These are phyloP conservation scores for Silurus aristotelis DNA, from an alignment of 2,797 vertebrate species.

Conservation along the genomic window DNA sequence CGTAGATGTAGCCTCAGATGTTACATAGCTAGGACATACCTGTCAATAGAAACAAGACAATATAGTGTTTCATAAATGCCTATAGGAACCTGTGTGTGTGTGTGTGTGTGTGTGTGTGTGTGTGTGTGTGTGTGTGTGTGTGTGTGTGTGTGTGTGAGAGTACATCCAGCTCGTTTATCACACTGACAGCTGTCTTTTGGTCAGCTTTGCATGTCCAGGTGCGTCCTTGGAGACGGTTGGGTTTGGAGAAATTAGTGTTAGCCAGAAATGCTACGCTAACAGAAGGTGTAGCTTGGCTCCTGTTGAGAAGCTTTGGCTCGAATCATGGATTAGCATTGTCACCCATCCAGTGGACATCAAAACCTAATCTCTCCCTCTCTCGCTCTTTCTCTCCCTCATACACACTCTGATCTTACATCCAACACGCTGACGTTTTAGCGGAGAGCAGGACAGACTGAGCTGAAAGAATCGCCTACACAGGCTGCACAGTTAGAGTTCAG, in stretches of 20 bases:
- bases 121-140: conserved; percentile 19
- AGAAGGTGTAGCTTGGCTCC: conserved; percentile 38
- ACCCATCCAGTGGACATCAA: conserved; percentile 46
- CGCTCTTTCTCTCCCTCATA: background rate
- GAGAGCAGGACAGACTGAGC: background rate
- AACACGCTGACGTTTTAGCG: background rate
- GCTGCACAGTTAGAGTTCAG: background rate
- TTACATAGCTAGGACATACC: background rate
- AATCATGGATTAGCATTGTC: conserved; percentile 15
- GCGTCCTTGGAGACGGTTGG: conserved; percentile 21
- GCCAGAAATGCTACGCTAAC: conserved; percentile 30
- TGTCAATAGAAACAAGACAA: no score
- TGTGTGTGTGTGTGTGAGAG: conserved; percentile 11
- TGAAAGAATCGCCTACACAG: background rate
- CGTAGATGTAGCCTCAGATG: background rate
- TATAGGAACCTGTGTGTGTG: background rate
- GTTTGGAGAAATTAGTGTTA: conserved; percentile 25
- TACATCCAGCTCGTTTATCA: conserved; percentile 33
- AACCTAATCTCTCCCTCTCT: background rate
- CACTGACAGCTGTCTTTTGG: conserved; percentile 33
- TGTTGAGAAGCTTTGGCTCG: conserved; percentile 36
- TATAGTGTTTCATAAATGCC: background rate
- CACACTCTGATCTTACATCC: background rate
- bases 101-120: conserved; percentile 10
- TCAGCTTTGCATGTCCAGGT: conserved; percentile 36